Conservation (phyloP, 2,888 invertebrate species). For the Scrobipalpa costella region DNA sequence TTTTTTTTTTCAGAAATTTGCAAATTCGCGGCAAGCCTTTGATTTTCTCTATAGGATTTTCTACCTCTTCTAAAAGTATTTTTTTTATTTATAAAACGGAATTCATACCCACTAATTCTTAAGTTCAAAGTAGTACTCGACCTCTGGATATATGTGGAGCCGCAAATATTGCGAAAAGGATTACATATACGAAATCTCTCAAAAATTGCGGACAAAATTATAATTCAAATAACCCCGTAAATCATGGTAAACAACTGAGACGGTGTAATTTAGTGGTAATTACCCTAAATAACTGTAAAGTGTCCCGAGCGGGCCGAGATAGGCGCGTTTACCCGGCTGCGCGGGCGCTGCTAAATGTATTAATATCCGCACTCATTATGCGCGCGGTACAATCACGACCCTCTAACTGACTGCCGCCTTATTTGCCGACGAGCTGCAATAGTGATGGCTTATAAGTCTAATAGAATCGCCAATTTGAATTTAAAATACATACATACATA, state of each 20-base stretch:
- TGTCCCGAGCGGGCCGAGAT: slow-evolving; percentile 41
- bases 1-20: too few relatives aligned
- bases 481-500: too few relatives aligned
- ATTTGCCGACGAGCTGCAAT: slow-evolving; percentile 66
- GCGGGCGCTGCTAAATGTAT: slow-evolving; percentile 55
- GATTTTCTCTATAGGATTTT: too few relatives aligned
- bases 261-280: slow-evolving; percentile 46
- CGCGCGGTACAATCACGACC: slow-evolving; percentile 62
- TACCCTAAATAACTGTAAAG: slow-evolving; percentile 68
- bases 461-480: slow-evolving; percentile 13
- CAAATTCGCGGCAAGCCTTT: too few relatives aligned
- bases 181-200: slow-evolving; percentile 3
- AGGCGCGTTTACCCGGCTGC: slow-evolving; percentile 10
- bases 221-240: slow-evolving; percentile 35
- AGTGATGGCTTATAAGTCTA: slow-evolving; percentile 43
- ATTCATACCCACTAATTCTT: too few relatives aligned
- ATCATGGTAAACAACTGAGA: slow-evolving; percentile 42
- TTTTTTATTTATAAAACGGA: too few relatives aligned
- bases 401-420: slow-evolving; percentile 76
- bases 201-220: slow-evolving; percentile 26
- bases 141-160: not conserved
- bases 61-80: too few relatives aligned
- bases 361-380: slow-evolving; percentile 67
- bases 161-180: not conserved
- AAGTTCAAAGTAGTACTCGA: too few relatives aligned